phyloP scores from a whole-genome alignment of 2,888 invertebrate genomes.

The Corythucha ciliata region DNA sequence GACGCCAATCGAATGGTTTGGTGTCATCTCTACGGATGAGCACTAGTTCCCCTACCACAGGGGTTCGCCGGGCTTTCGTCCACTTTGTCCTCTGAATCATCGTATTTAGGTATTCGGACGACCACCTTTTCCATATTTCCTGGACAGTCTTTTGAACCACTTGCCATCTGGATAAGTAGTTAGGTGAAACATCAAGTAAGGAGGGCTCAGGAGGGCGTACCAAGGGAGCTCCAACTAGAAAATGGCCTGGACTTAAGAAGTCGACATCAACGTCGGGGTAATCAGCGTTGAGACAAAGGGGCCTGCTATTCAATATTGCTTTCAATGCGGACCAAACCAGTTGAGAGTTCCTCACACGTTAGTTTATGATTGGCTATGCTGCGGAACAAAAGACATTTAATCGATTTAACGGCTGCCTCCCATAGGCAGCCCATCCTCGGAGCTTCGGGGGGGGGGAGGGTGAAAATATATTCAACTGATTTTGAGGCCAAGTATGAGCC shows the following conservation, averaged over 20 bases:
- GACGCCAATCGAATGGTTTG: no score
- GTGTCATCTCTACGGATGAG: no score
- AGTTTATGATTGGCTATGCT: constrained; percentile 8
- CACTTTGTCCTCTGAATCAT: neutral
- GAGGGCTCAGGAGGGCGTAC: neutral
- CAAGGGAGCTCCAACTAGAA: neutral
- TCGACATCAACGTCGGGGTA: neutral
- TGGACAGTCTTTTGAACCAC: neutral
- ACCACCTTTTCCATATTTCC: constrained; percentile 9
- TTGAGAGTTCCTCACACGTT: constrained; percentile 18
- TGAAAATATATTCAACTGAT: neutral
- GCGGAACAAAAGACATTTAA: constrained; percentile 15
- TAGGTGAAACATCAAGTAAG: neutral
- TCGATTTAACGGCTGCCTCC: constrained; percentile 9
- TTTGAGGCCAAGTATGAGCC: neutral
- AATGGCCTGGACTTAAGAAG: constrained; percentile 7
- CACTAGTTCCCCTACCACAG: no score
- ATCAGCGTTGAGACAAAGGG: neutral
- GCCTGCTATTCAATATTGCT: constrained; percentile 19
- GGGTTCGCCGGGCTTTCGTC: no score
- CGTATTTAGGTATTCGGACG: constrained; percentile 2
- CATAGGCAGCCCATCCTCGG: constrained; percentile 10
- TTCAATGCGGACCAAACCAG: constrained; percentile 13
- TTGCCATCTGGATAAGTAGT: neutral
- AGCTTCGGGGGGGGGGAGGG: constrained; percentile 1